phyloP scores from a whole-genome alignment of 2,797 vertebrate genomes.

The Acanthurus tractus region DNA sequence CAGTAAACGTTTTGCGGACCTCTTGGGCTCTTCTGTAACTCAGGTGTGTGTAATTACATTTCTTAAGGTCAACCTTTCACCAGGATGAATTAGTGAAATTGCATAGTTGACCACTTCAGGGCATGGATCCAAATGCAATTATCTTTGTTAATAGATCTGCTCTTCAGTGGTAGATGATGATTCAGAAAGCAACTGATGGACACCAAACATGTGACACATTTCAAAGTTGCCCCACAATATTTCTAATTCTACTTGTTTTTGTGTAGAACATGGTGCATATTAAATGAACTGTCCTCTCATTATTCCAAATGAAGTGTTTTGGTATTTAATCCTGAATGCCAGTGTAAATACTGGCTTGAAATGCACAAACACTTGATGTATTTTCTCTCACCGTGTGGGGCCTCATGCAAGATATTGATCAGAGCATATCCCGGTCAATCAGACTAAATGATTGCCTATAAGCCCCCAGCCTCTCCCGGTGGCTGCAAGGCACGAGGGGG shows the following conservation, averaged over 20 bases:
- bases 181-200: constrained; percentile 68
- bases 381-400: constrained; percentile 76
- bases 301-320: constrained; percentile 55
- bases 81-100: constrained; percentile 90
- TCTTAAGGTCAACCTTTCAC: constrained; percentile 91
- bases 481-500: constrained; percentile 68
- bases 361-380: constrained; percentile 75
- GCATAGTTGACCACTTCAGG: constrained; percentile 89
- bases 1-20: constrained; percentile 83
- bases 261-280: constrained; percentile 4
- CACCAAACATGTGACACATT: constrained; percentile 44
- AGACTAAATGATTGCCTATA: constrained; percentile 87
- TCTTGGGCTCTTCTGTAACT: constrained; percentile 85
- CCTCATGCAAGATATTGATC: constrained; percentile 84
- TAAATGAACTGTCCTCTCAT: constrained; percentile 35
- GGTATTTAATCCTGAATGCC: constrained; percentile 57
- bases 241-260: constrained; percentile 4
- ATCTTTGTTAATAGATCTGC: constrained; percentile 87
- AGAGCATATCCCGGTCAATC: constrained; percentile 84
- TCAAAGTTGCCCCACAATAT: constrained; percentile 35
- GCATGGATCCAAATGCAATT: constrained; percentile 88
- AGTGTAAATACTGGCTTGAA: constrained; percentile 62
- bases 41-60: constrained; percentile 91
- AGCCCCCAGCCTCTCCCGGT: constrained; percentile 64
- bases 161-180: constrained; percentile 73